Conservation (phyloP, 2,888 invertebrate species). For the Caenorhabditis sulstoni region DNA sequence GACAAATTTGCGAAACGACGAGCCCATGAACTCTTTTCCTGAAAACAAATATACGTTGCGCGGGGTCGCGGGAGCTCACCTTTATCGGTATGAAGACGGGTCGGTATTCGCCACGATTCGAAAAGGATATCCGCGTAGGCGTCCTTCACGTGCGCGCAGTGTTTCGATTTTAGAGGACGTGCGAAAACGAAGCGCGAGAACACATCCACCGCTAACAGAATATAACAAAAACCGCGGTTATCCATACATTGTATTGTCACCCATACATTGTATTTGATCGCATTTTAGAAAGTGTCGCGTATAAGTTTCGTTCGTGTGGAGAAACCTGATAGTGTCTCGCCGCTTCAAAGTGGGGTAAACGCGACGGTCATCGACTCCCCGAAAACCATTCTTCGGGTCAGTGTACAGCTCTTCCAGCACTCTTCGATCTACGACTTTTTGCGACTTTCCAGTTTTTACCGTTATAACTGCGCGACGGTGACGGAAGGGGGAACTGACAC, state of each 20-base stretch:
- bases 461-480: too few relatives aligned
- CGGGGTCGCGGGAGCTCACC: not conserved
- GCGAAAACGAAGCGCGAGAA: conserved; percentile 18
- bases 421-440: too few relatives aligned
- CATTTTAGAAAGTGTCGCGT: conserved; percentile 5
- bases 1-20: not conserved
- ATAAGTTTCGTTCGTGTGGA: conserved; percentile 7
- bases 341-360: not conserved
- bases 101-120: not conserved
- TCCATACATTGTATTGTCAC: conserved; percentile 7
- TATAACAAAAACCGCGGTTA: conserved; percentile 17
- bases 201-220: conserved; percentile 21
- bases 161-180: conserved; percentile 14
- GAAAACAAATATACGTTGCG: not conserved
- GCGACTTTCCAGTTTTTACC: too few relatives aligned
- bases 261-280: conserved; percentile 17
- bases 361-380: not conserved
- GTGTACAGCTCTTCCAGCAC: conserved; percentile 11
- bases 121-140: conserved; percentile 12
- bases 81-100: not conserved
- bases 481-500: too few relatives aligned
- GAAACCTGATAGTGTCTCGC: conserved; percentile 3
- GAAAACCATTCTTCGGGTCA: conserved; percentile 6
- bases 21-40: conserved; percentile 37
- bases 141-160: not conserved